A percentile compares a stretch with the other conserved stretches of the same genome.
phyloP scores from a whole-genome alignment of 2,113 vertebrate species.

The Callorhinus ursinus region DNA sequence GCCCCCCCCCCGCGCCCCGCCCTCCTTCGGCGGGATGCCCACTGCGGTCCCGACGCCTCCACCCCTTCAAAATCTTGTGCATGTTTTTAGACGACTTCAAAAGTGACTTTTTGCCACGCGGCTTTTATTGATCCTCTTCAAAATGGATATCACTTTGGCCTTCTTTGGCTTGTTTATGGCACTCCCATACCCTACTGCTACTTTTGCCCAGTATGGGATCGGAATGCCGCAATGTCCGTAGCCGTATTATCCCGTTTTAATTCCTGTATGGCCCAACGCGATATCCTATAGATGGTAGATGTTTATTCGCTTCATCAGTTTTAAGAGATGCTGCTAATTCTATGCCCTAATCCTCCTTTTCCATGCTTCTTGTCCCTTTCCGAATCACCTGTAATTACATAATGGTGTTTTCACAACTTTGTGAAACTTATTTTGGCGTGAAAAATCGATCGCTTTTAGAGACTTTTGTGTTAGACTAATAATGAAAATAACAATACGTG shows the following conservation, averaged over 20 bases:
- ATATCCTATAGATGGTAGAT: background rate
- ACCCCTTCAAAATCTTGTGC: background rate
- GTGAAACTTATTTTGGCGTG: background rate
- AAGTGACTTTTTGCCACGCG: background rate
- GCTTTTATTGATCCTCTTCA: background rate
- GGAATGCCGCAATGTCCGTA: accelerated
- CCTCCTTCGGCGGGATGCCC: accelerated
- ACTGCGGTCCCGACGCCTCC: accelerated
- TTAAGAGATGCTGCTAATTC: background rate
- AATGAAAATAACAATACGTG: background rate
- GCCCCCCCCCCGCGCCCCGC: accelerated
- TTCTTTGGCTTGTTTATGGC: background rate
- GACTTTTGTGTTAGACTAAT: background rate
- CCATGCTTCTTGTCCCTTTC: background rate
- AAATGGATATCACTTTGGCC: background rate
- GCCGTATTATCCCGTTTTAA: background rate
- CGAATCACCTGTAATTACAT: background rate
- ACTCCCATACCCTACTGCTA: background rate
- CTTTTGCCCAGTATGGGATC: background rate
- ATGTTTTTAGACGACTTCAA: background rate
- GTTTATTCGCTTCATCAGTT: background rate
- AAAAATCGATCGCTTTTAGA: slow-evolving; percentile 23
- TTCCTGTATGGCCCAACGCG: accelerated
- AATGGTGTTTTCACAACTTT: background rate
- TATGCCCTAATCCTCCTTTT: background rate